Evolutionary conservation across 2,797 vertebrate genomes (phyloP).

Genomic region (Heliangelus exortis): DNA sequence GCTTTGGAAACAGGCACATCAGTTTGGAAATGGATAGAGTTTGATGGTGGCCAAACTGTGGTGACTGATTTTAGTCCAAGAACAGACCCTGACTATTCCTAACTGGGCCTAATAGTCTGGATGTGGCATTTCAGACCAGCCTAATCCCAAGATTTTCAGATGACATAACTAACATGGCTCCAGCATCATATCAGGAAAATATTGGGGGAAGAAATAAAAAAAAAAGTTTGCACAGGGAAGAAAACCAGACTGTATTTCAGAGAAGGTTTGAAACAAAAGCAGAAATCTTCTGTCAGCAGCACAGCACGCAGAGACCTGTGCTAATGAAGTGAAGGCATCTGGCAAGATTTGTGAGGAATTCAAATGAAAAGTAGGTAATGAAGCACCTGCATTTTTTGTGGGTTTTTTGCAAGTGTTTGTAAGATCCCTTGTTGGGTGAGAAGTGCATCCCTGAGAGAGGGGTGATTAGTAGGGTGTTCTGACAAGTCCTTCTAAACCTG

Average conservation of each 20-base stretch:
- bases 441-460: background rate
- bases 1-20: background rate
- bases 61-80: background rate
- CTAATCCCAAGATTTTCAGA: background rate
- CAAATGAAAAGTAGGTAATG: slow-evolving; percentile 26
- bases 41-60: background rate
- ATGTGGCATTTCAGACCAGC: background rate
- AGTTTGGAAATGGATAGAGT: rapidly evolving
- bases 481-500: slow-evolving; percentile 14
- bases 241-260: background rate
- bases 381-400: slow-evolving; percentile 31
- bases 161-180: background rate
- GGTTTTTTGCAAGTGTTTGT: background rate
- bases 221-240: background rate
- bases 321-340: background rate
- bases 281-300: background rate
- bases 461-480: slow-evolving; percentile 24
- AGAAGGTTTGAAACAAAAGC: background rate
- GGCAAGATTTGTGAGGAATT: slow-evolving; percentile 43
- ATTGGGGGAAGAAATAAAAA: background rate
- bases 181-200: background rate
- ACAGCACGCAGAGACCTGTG: slow-evolving; percentile 6
- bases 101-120: background rate
- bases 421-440: background rate
- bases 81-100: background rate